These are phyloP conservation scores for Falcaria lacertinaria DNA, from an alignment of 2,888 invertebrate species.

Conservation along the genomic window DNA sequence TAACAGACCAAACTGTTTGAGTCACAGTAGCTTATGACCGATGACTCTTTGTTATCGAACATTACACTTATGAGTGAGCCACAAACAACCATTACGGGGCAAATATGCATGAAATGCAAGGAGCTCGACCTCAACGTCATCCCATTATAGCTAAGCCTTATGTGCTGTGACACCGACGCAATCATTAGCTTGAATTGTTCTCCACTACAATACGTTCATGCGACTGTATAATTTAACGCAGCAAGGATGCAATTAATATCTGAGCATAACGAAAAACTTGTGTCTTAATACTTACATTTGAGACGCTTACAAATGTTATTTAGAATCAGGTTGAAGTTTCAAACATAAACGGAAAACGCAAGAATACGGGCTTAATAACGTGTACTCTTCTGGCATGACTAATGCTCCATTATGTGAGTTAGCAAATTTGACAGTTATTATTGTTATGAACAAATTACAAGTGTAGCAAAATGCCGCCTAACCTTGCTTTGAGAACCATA, in stretches of 20 bases:
- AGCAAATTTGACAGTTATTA: constrained; percentile 18
- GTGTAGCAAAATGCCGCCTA: constrained; percentile 17
- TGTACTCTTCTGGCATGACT: constrained; percentile 14
- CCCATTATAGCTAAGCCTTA: constrained; percentile 11
- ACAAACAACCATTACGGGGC: too few species aligned
- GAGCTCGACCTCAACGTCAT: constrained; percentile 12
- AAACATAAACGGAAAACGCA: too few species aligned
- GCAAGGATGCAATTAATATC: too few species aligned
- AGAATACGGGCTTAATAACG: too few species aligned
- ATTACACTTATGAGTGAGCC: too few species aligned
- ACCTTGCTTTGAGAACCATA: constrained; percentile 28
- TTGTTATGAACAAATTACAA: constrained; percentile 16
- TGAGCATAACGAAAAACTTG: constrained; percentile 1
- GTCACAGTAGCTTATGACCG: neutral
- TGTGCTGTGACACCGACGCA: constrained; percentile 18
- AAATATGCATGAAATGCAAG: constrained; percentile 7
- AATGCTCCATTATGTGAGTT: constrained; percentile 6
- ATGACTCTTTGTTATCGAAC: too few species aligned
- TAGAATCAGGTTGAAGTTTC: too few species aligned
- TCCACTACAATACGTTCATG: constrained; percentile 8
- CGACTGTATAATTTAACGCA: neutral
- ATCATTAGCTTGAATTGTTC: constrained; percentile 23
- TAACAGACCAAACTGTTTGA: neutral
- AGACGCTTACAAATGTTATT: too few species aligned
- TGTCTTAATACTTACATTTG: constrained; percentile 10